A percentile compares a stretch with the other conserved stretches of the same genome.
phyloP scores from a whole-genome alignment of 2,888 invertebrate genomes.

The Quadroppia sp. region DNA sequence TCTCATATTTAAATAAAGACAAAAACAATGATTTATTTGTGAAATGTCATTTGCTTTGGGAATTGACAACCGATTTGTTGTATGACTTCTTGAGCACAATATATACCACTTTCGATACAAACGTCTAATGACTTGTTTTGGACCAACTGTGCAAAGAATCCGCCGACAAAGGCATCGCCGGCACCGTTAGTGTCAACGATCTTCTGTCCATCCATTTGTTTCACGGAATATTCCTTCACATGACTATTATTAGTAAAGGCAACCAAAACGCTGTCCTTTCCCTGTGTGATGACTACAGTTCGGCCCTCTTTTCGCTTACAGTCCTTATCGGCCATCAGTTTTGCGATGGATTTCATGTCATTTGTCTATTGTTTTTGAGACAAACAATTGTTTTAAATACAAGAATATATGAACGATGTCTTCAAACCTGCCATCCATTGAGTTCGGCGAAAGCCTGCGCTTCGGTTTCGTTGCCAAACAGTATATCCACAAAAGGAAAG shows the following conservation, averaged over 20 bases:
- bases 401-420: no score
- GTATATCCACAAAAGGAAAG: slow-evolving; percentile 84
- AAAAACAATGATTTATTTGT: no score
- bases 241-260: slow-evolving; percentile 57
- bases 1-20: no score
- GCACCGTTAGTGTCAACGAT: slow-evolving; percentile 94
- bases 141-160: slow-evolving; percentile 82
- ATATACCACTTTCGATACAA: slow-evolving; percentile 80
- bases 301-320: slow-evolving; percentile 68
- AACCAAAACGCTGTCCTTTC: slow-evolving; percentile 75
- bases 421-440: slow-evolving; percentile 54
- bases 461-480: slow-evolving; percentile 68
- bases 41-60: neutral
- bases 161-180: slow-evolving; percentile 97
- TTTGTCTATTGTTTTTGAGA: slow-evolving; percentile 57
- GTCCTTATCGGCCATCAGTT: neutral
- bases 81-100: slow-evolving; percentile 80
- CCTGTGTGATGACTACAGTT: slow-evolving; percentile 87
- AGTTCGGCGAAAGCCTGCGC: slow-evolving; percentile 55
- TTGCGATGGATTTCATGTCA: slow-evolving; percentile 59
- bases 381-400: neutral
- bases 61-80: slow-evolving; percentile 68
- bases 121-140: slow-evolving; percentile 65
- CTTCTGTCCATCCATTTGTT: slow-evolving; percentile 63
- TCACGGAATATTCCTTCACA: slow-evolving; percentile 51